Conservation (phyloP, 2,888 invertebrate species). For the Torymus aiolomorphi region DNA sequence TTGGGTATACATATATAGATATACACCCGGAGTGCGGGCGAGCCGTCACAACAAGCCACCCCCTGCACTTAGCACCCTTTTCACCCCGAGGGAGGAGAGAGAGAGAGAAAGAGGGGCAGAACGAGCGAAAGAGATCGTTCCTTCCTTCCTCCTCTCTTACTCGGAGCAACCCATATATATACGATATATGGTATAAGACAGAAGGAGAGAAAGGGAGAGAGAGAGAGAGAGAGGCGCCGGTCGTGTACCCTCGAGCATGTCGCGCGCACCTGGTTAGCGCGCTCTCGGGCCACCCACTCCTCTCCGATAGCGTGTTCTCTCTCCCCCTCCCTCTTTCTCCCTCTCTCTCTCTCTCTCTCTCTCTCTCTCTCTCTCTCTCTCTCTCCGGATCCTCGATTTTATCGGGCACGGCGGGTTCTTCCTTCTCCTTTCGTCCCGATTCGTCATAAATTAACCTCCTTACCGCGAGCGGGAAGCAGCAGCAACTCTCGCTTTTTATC, state of each 20-base stretch:
- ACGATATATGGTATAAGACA: neutral
- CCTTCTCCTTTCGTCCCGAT: slow-evolving; percentile 63
- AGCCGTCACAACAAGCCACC: slow-evolving; percentile 56
- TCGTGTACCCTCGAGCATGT: slow-evolving; percentile 22
- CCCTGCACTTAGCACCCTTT: slow-evolving; percentile 47
- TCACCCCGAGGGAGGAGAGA: slow-evolving; percentile 42
- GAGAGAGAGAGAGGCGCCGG: slow-evolving; percentile 10
- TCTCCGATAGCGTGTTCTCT: slow-evolving; percentile 58
- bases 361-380: slow-evolving; percentile 62
- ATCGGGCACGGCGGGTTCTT: slow-evolving; percentile 57
- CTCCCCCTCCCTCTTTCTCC: no score
- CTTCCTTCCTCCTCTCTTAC: neutral
- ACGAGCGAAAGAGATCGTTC: no score
- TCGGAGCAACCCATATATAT: neutral
- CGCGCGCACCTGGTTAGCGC: slow-evolving; percentile 46
- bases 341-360: slow-evolving; percentile 59
- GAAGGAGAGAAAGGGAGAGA: no score
- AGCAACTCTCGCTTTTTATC: neutral
- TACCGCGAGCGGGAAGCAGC: neutral
- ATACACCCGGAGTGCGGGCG: no score
- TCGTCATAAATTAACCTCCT: slow-evolving; percentile 58
- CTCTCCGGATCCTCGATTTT: slow-evolving; percentile 63
- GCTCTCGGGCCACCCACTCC: slow-evolving; percentile 40
- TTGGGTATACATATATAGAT: no score
- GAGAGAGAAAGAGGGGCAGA: no score